Evolutionary conservation across 2,888 invertebrate species (phyloP).

Genomic region (Ichneumoninae sp.): DNA sequence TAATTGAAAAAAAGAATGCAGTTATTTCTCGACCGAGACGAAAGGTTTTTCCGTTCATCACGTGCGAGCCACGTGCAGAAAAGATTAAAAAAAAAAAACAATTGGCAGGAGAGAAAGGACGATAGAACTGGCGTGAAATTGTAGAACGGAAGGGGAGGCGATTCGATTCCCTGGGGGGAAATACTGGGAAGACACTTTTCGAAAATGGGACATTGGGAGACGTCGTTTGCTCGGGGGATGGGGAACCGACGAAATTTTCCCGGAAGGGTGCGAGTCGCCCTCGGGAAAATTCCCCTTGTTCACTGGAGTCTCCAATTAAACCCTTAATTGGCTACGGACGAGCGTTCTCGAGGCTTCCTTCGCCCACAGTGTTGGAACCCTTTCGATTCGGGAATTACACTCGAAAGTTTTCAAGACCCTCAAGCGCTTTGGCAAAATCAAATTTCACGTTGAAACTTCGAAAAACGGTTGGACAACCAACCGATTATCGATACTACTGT

Average conservation of each 20-base stretch:
- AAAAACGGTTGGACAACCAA: not conserved
- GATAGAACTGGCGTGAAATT: conserved; percentile 21
- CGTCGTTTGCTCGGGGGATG: not conserved
- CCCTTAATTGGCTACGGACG: not conserved
- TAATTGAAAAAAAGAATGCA: not conserved
- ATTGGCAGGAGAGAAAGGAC: not conserved
- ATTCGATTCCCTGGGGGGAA: conserved; percentile 7
- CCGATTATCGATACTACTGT: no score
- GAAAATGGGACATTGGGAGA: conserved; percentile 22
- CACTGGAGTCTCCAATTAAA: conserved; percentile 7
- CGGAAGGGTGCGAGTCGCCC: not conserved
- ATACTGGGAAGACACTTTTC: conserved; percentile 7
- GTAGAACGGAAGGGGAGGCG: not conserved
- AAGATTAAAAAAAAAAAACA: not conserved
- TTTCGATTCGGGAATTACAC: not conserved
- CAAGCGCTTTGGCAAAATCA: not conserved
- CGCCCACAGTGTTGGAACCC: not conserved
- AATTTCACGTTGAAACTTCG: not conserved
- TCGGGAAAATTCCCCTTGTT: conserved; percentile 10
- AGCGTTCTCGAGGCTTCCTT: not conserved
- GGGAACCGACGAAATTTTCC: not conserved
- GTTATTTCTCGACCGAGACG: not conserved
- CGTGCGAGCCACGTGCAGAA: conserved; percentile 21
- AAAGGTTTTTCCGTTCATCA: not conserved
- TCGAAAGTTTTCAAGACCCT: conserved; percentile 5